Evolutionary conservation across 2,888 invertebrate species (phyloP), one percentile per base, ranked within the genome.

Genomic region (Therioaphis trifolii): DNA sequence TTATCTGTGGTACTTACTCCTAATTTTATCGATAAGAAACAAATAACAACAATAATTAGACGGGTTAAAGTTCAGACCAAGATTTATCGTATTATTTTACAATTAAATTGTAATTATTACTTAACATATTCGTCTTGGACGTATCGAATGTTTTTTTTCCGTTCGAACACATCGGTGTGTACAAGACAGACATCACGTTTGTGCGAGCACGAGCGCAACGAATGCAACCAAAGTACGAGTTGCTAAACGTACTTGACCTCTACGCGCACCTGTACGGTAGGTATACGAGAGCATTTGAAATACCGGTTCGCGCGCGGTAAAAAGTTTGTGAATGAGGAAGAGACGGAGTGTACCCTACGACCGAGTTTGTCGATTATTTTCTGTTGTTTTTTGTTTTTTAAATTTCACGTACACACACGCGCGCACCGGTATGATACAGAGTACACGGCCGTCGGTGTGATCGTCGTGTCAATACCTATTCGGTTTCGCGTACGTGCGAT

Each of bases 1-100:
- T 29, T 76, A 46, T n/a, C n/a, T n/a, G 35, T 35, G 35, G 3
- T 35, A 3, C 35, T 35, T 24, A 35, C 15, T 27, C 40, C 14
- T 79, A 69, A 79, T 79, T 66, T 77, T 49, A 77, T 35, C 11
- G 35, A 66, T 43, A 55, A 75, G 43, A 66, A 49, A 29, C 35
- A 68, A 78, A 79, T 27, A 79, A 69, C 78, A 68, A 69, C 9
- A 79, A 68, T 79, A 55, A 69, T 55, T 79, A 79, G 68, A 29
- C 14, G 4, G 12, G 49, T 52, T 66, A 66, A 66, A 66, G 78
- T 79, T 79, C 78, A 79, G 55, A 79, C 24, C n/a, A 43, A 40
- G 40, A 66, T 21, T 35, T 27, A 18, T n/a, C 9, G 24, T 40
- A 78, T 7, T 27, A 43, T 43, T 55, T 14, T n/a, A 27, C 27